Percentiles rank a stretch among this genome's conserved stretches.
phyloP scores from a whole-genome alignment of 37 sponge, comb jelly and placozoan genomes.

The Axinella damicornis region DNA sequence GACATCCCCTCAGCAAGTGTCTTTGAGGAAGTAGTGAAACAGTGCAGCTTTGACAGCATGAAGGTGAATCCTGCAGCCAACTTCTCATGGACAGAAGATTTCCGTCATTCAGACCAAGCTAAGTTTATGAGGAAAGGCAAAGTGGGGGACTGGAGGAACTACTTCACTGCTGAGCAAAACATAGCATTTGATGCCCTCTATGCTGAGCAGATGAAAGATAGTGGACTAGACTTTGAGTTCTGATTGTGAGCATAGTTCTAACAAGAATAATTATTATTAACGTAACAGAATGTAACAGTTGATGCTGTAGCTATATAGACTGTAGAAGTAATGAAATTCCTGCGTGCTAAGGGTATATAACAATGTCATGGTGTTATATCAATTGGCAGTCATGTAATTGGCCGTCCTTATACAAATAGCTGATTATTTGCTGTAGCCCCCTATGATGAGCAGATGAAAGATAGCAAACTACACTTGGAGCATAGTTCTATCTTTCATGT shows the following conservation, averaged over 20 bases:
- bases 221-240: conserved; percentile 33
- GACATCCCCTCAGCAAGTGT: background rate
- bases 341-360: too few species aligned
- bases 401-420: too few species aligned
- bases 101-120: background rate
- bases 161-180: conserved; percentile 28
- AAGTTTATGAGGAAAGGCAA: conserved; percentile 36
- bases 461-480: too few species aligned
- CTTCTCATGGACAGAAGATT: background rate
- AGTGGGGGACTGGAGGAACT: conserved; percentile 56
- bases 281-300: too few species aligned
- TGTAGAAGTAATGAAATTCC: too few species aligned
- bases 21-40: conserved; percentile 5
- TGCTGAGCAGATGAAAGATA: conserved; percentile 27
- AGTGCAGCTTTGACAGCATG: conserved; percentile 40
- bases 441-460: too few species aligned
- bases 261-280: too few species aligned
- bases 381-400: too few species aligned
- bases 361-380: too few species aligned
- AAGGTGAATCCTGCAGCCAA: conserved; percentile 25
- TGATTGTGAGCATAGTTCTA: background rate
- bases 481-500: too few species aligned
- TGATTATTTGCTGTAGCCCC: too few species aligned
- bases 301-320: too few species aligned
- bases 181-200: conserved; percentile 26